Evolutionary conservation across 2,113 vertebrate genomes (phyloP).

Genomic region (Petroica traversi): DNA sequence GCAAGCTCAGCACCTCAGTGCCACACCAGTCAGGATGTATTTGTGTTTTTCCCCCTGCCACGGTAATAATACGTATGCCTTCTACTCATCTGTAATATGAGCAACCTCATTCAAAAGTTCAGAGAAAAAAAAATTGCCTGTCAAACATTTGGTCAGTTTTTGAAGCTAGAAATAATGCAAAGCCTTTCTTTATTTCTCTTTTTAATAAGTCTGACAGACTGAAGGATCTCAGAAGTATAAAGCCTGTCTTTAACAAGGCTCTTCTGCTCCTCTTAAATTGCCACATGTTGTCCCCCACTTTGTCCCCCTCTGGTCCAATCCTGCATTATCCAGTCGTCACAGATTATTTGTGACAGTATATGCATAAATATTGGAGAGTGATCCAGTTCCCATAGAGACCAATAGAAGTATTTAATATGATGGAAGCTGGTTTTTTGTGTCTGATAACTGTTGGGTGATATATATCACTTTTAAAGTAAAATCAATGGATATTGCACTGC

Average conservation of each 20-base stretch:
- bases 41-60: fast-evolving
- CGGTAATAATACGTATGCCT: not conserved
- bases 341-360: not conserved
- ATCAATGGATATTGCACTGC: not conserved
- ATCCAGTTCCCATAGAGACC: not conserved
- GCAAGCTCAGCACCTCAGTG: not conserved
- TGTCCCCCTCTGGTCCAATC: not conserved
- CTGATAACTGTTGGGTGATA: not conserved
- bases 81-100: not conserved
- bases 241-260: not conserved
- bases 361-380: not conserved
- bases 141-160: not conserved
- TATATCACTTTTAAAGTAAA: not conserved
- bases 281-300: not conserved
- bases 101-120: not conserved
- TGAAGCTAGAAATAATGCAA: not conserved
- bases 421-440: not conserved
- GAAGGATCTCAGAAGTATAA: not conserved
- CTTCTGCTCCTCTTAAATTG: not conserved
- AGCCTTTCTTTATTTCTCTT: not conserved
- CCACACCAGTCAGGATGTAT: not conserved
- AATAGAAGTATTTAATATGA: not conserved
- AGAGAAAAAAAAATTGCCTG: not conserved
- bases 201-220: not conserved
- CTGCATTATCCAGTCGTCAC: not conserved